These are phyloP conservation scores for Diorhabda carinulata DNA, from an alignment of 1,140 invertebrate genomes.

Conservation along the genomic window DNA sequence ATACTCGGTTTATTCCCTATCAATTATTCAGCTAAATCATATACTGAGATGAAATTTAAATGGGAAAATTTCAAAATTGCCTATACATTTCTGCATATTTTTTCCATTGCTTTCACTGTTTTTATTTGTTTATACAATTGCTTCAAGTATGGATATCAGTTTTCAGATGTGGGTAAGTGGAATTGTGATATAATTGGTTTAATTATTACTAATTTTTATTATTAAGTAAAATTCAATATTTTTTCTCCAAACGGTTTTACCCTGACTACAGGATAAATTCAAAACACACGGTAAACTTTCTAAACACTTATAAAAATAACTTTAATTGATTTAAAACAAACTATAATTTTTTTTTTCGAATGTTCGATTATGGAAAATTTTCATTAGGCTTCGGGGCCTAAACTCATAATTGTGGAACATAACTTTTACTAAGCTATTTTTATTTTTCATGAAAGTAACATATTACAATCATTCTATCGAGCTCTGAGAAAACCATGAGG, in stretches of 20 bases:
- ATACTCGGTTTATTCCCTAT: constrained; percentile 22
- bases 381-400: no score
- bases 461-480: no score
- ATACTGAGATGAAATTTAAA: constrained; percentile 15
- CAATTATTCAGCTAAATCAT: constrained; percentile 6
- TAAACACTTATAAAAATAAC: neutral
- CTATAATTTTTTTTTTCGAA: neutral
- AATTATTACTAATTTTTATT: no score
- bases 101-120: neutral
- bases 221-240: neutral
- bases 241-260: neutral
- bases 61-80: constrained; percentile 19
- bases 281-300: neutral
- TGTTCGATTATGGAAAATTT: neutral
- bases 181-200: no score
- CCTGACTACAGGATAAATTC: neutral
- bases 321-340: neutral
- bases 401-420: no score
- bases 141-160: constrained; percentile 15
- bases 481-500: no score
- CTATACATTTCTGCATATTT: constrained; percentile 17
- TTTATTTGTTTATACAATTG: constrained; percentile 19
- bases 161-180: constrained; percentile 16
- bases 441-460: no score
- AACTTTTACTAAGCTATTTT: no score